phyloP scores from a whole-genome alignment of 1,140 invertebrate species.

The Thaumetopoea pityocampa region DNA sequence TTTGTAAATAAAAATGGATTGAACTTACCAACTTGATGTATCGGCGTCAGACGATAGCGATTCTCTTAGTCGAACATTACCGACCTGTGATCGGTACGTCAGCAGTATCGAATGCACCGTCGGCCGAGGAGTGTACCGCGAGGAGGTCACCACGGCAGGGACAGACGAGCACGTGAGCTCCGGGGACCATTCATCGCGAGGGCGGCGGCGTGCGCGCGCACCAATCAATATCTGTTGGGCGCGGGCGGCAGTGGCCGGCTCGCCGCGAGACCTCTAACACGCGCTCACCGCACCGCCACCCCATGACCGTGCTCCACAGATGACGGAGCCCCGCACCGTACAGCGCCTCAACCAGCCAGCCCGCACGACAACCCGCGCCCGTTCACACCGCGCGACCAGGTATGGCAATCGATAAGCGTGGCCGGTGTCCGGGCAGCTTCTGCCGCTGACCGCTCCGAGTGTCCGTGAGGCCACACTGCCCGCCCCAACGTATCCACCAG shows the following conservation, averaged over 20 bases:
- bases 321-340: constrained; percentile 54
- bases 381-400: constrained; percentile 44
- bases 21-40: no score
- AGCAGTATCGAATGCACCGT: constrained; percentile 19
- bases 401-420: constrained; percentile 59
- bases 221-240: constrained; percentile 45
- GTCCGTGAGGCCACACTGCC: constrained; percentile 2
- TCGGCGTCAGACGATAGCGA: no score
- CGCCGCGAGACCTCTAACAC: constrained; percentile 54
- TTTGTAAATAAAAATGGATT: no score
- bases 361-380: no score
- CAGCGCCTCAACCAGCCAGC: constrained; percentile 34
- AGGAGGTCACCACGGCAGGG: constrained; percentile 27
- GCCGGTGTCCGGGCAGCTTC: constrained; percentile 28
- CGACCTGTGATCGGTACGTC: background rate
- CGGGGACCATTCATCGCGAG: constrained; percentile 61
- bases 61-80: no score
- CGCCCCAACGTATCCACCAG: no score
- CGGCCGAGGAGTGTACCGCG: constrained; percentile 14
- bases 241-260: constrained; percentile 54
- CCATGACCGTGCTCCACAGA: constrained; percentile 65
- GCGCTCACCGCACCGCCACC: constrained; percentile 36
- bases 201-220: constrained; percentile 65
- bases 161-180: constrained; percentile 47
- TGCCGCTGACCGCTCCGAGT: constrained; percentile 21